Conservation (phyloP, 2,113 vertebrate genomes). For the Brachyhypopomus occidentalis region DNA sequence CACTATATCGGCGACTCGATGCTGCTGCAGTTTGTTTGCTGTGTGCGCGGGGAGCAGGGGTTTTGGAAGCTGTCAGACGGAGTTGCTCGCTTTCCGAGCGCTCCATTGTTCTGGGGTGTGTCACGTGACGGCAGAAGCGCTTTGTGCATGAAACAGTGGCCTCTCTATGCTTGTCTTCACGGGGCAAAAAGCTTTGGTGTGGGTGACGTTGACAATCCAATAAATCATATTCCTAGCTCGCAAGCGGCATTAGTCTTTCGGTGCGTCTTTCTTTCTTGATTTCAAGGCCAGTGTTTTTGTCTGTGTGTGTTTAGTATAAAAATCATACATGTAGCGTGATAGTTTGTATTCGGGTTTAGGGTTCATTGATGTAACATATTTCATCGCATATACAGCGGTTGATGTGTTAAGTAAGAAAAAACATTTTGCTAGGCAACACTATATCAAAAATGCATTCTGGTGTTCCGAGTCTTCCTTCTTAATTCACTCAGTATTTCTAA, state of each 20-base stretch:
- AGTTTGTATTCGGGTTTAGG: constrained; percentile 27
- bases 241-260: constrained; percentile 38
- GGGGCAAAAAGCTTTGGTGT: not conserved
- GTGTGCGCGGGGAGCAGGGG: no score
- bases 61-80: no score
- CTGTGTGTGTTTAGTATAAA: no score
- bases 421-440: not conserved
- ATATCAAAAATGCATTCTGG: not conserved
- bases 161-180: constrained; percentile 25
- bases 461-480: not conserved
- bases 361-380: not conserved
- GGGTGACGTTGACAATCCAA: constrained; percentile 8
- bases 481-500: not conserved
- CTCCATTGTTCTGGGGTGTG: not conserved
- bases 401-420: no score
- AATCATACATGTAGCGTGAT: not conserved
- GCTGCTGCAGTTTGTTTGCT: not conserved
- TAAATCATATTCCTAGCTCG: constrained; percentile 56
- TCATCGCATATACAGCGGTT: no score
- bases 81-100: no score
- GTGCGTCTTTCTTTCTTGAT: not conserved
- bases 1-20: not conserved
- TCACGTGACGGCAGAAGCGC: constrained; percentile 53
- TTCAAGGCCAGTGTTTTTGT: not conserved
- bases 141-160: constrained; percentile 48